Percentiles rank a stretch among this genome's conserved stretches.
These are phyloP conservation scores for Baryphthengus martii DNA, from an alignment of 2,113 vertebrate species.

Conservation along the genomic window DNA sequence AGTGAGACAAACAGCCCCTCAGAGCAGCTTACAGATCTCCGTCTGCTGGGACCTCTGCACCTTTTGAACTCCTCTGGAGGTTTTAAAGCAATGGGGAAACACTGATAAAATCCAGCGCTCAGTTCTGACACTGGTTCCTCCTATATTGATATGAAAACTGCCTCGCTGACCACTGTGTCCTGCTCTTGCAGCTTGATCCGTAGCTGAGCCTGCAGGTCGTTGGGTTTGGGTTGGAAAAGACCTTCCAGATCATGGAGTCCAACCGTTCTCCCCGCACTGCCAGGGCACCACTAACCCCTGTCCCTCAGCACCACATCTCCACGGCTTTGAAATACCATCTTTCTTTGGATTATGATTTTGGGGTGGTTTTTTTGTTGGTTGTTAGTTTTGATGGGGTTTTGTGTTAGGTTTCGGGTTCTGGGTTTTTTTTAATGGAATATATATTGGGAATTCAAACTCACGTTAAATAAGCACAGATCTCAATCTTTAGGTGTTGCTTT, in stretches of 20 bases:
- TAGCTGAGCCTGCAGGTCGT: neutral
- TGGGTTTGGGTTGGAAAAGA: too few species aligned
- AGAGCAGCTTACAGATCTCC: neutral
- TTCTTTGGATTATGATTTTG: neutral
- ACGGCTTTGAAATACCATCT: too few species aligned
- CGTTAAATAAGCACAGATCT: neutral
- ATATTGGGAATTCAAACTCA: neutral
- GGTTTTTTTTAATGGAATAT: neutral
- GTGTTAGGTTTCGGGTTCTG: neutral
- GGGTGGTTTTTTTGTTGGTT: neutral
- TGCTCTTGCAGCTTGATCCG: neutral
- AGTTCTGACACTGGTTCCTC: neutral
- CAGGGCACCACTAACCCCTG: too few species aligned
- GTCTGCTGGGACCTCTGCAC: neutral
- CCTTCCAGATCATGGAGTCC: too few species aligned
- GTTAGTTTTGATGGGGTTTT: neutral
- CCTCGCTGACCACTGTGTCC: rapidly evolving
- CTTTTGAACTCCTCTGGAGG: neutral
- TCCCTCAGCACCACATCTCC: too few species aligned
- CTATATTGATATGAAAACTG: neutral
- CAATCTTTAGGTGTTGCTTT: neutral
- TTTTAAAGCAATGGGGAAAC: neutral
- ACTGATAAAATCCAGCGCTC: neutral
- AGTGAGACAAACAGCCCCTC: neutral
- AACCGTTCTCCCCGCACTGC: too few species aligned